phyloP scores from a whole-genome alignment of 2,888 invertebrate species.

The Alloscopus bannaensis region DNA sequence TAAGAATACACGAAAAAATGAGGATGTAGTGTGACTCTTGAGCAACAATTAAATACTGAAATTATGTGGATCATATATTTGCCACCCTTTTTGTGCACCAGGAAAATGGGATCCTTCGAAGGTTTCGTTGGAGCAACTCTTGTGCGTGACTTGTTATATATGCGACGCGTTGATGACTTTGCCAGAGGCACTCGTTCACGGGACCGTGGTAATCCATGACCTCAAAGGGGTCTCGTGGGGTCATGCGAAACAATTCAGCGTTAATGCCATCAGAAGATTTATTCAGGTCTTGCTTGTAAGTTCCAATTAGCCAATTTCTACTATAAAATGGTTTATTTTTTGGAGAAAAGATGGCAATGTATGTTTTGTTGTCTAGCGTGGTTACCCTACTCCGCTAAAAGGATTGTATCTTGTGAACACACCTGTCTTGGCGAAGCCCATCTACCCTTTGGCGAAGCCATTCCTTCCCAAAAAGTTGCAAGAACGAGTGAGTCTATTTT shows the following conservation, averaged over 20 bases:
- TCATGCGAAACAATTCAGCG: conserved; percentile 24
- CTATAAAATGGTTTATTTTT: not conserved
- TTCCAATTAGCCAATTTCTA: not conserved
- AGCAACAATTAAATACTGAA: not conserved
- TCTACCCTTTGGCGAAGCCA: conserved; percentile 17
- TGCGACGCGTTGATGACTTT: conserved; percentile 7
- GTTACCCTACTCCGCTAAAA: conserved; percentile 40
- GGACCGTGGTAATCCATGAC: conserved; percentile 7
- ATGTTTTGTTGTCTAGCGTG: conserved; percentile 11
- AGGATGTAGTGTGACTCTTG: not conserved
- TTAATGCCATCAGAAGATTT: conserved; percentile 22
- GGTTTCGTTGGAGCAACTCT: conserved; percentile 22
- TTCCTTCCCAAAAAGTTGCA: conserved; percentile 29
- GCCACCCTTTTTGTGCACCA: no score
- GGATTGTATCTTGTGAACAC: conserved; percentile 35
- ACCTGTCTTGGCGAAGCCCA: conserved; percentile 29
- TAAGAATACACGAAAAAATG: not conserved
- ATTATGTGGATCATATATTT: not conserved
- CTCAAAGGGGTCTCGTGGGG: not conserved
- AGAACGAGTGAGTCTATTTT: conserved; percentile 18
- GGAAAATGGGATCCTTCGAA: conserved; percentile 18
- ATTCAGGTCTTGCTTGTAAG: conserved; percentile 33
- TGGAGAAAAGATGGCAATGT: not conserved
- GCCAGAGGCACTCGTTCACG: not conserved
- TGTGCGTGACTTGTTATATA: conserved; percentile 19